A percentile compares a stretch with the other conserved stretches of the same genome.
These are phyloP conservation scores for Shinisaurus crocodilurus DNA, from an alignment of 2,113 vertebrate genomes.

Conservation along the genomic window DNA sequence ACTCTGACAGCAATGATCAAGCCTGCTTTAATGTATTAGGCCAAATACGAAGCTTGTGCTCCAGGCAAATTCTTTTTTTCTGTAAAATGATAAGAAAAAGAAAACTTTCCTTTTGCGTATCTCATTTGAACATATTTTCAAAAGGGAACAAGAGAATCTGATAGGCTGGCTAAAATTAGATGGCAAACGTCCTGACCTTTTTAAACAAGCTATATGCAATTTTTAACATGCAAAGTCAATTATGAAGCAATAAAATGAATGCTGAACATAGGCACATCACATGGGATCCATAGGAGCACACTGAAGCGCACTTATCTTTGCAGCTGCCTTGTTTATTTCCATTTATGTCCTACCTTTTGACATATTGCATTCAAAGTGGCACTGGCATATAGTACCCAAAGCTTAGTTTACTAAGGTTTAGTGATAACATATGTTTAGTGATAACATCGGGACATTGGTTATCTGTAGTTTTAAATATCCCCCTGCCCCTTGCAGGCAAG, in stretches of 20 bases:
- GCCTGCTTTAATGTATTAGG: conserved; percentile 45
- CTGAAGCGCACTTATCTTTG: background rate
- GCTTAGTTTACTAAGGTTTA: no score
- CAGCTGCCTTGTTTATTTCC: no score
- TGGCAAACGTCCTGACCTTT: conserved; percentile 31
- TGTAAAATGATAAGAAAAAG: background rate
- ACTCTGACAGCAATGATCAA: background rate
- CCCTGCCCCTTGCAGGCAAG: no score
- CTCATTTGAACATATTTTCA: background rate
- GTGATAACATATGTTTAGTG: no score
- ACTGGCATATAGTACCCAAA: no score
- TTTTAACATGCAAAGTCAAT: background rate
- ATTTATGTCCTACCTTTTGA: no score
- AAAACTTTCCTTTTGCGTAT: background rate
- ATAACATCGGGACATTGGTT: no score
- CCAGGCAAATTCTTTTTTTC: conserved; percentile 31
- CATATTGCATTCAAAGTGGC: no score
- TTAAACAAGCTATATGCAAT: background rate
- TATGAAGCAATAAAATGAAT: background rate
- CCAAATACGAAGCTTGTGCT: background rate
- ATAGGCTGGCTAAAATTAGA: background rate
- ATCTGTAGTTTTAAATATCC: no score
- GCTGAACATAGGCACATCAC: background rate
- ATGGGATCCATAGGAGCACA: background rate
- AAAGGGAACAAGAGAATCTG: conserved; percentile 13